Conservation (phyloP, 2,797 vertebrate species). For the Alouatta caraya region DNA sequence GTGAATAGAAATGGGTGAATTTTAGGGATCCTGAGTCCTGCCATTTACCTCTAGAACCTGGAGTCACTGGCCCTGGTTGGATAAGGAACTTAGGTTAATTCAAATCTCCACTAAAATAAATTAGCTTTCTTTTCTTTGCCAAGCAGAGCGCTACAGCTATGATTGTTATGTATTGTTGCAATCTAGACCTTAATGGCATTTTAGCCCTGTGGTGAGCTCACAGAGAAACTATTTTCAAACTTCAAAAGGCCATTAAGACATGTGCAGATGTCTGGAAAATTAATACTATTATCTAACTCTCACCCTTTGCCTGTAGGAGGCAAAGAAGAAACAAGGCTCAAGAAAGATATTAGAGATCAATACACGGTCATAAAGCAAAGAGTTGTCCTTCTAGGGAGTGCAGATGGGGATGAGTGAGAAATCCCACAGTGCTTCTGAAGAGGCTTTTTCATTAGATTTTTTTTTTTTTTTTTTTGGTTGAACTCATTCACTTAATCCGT, state of each 20-base stretch:
- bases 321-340: slow-evolving; percentile 79
- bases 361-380: slow-evolving; percentile 77
- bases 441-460: slow-evolving; percentile 59
- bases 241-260: slow-evolving; percentile 88
- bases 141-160: slow-evolving; percentile 77
- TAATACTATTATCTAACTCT: slow-evolving; percentile 87
- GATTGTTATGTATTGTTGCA: slow-evolving; percentile 84
- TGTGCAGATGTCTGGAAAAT: slow-evolving; percentile 89
- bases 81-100: slow-evolving; percentile 78
- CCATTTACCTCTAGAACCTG: neutral
- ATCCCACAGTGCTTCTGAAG: slow-evolving; percentile 44
- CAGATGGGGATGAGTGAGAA: slow-evolving; percentile 46
- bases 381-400: slow-evolving; percentile 71
- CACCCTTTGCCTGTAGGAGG: slow-evolving; percentile 84
- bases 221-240: slow-evolving; percentile 82
- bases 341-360: slow-evolving; percentile 83
- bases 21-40: neutral
- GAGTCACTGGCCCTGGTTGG: slow-evolving; percentile 20
- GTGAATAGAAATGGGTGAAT: neutral
- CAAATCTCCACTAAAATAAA: slow-evolving; percentile 83
- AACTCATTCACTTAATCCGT: slow-evolving; percentile 75
- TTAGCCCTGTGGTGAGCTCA: slow-evolving; percentile 85
- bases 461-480: neutral
- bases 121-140: slow-evolving; percentile 80
- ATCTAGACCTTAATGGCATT: slow-evolving; percentile 84